Conservation (phyloP, 2,888 invertebrate genomes). For the Acanthosepion pharaonis region DNA sequence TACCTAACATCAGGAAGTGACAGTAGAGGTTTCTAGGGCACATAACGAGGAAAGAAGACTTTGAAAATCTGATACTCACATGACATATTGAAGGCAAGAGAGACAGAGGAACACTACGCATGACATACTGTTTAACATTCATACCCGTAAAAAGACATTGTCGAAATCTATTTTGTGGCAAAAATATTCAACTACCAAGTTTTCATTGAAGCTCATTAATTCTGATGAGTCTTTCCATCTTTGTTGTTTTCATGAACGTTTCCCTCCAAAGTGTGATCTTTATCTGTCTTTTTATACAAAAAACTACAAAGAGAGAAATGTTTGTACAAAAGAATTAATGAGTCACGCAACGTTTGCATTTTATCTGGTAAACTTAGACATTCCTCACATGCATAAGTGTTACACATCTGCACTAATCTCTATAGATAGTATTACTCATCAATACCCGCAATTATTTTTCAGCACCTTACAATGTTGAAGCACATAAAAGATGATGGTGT, state of each 20-base stretch:
- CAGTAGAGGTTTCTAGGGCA: too few species aligned
- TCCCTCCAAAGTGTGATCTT: background rate
- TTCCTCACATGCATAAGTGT: background rate
- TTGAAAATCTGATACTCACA: too few species aligned
- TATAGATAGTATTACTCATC: background rate
- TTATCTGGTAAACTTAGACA: background rate
- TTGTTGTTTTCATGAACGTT: background rate
- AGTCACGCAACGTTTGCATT: background rate
- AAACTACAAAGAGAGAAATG: background rate
- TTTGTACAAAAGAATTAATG: constrained; percentile 8
- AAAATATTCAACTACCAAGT: background rate
- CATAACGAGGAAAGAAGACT: too few species aligned
- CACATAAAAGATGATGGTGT: too few species aligned
- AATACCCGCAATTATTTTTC: background rate
- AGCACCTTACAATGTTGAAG: background rate
- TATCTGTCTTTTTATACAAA: background rate
- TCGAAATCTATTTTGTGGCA: too few species aligned
- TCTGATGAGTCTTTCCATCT: background rate
- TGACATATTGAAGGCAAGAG: too few species aligned
- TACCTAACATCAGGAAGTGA: too few species aligned
- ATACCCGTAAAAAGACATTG: too few species aligned
- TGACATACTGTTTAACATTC: too few species aligned
- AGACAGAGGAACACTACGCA: too few species aligned
- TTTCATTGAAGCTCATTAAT: background rate
- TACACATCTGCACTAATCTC: background rate